Base-by-base conservation (phyloP, 1,140 invertebrate species). In the Archivesica marissinica region DNA sequence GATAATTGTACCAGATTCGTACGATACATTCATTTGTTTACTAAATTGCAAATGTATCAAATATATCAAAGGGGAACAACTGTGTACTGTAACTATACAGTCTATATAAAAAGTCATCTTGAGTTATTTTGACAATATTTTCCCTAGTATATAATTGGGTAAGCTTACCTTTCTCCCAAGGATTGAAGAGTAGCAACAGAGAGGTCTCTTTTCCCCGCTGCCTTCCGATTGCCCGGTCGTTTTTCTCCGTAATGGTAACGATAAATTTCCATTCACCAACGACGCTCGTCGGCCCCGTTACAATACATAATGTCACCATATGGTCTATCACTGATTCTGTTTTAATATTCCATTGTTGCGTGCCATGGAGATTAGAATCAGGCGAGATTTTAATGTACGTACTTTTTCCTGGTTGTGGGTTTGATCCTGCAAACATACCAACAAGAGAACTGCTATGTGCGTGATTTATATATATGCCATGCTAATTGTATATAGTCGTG, bases 181-280 rank as follows among this genome's bases (percentile, higher is more conserved):
- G 97, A 95, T 99, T 99, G 89, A 98, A 97, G 1, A 97, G 94
- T n/a, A 97, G 93, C 92, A 96, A 97, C 39, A 97, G 90, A 38
- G 95, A 54, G 95, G 95, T 77, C 4, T 95, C 95, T 88, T 96
- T 95, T 0, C 94, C 95, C 35, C 11, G n/a, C 20, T 15, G 74
- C 87, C 17, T 86, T 87, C n/a, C 91, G 87, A 56, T 23, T 0
- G 39, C 47, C 6, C 39, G 25, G 28, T 54, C 39, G 0, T 44
- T 94, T 38, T 64, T 47, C 23, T 96, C 94, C 93, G 96, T 97
- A 0, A 97, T 97, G 85, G 98, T 97, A 1, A 98, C 95, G 28
- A 97, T 97, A 83, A 98, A 93, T 64, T 95, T 95, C 97, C 98
- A 99, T 88, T 97, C 96, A 9, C 97, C 97, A 6, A 99, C 96